phyloP scores from a whole-genome alignment of 2,888 invertebrate species.

The Phalera bucephala region DNA sequence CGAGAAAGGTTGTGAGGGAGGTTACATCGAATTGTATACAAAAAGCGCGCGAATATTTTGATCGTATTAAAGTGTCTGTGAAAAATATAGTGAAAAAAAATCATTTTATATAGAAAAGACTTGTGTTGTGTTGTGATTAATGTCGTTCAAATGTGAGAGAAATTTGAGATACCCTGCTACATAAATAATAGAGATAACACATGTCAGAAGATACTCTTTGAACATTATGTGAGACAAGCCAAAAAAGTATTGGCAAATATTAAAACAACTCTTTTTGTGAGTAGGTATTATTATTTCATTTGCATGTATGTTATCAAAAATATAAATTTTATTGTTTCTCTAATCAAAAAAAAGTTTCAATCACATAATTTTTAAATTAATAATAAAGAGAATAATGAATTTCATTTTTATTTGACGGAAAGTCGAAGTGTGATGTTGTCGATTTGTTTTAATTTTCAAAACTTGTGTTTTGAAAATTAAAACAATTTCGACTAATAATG shows the following conservation, averaged over 20 bases:
- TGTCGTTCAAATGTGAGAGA: constrained; percentile 17
- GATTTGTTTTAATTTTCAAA: no score
- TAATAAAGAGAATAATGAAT: no score
- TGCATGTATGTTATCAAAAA: no score
- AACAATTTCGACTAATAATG: no score
- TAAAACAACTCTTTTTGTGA: constrained; percentile 23
- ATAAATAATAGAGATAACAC: constrained; percentile 61
- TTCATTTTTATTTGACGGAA: no score
- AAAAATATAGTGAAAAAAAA: constrained; percentile 15
- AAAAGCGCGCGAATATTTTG: constrained; percentile 63
- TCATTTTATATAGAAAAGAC: constrained; percentile 1
- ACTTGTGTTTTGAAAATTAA: no score
- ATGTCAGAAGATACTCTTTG: constrained; percentile 54
- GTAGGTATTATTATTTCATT: no score
- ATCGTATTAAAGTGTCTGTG: constrained; percentile 31
- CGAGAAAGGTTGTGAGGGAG: constrained; percentile 67
- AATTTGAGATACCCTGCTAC: constrained; percentile 22
- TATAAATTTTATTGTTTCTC: no score
- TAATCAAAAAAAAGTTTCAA: no score
- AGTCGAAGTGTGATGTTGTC: no score
- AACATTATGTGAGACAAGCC: constrained; percentile 50
- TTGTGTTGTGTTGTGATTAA: constrained; percentile 15
- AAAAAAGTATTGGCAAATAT: constrained; percentile 45
- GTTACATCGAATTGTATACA: constrained; percentile 20
- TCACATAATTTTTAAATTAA: no score